These are phyloP conservation scores for Subanguina moxae DNA, from an alignment of 1,140 invertebrate genomes.

Conservation along the genomic window DNA sequence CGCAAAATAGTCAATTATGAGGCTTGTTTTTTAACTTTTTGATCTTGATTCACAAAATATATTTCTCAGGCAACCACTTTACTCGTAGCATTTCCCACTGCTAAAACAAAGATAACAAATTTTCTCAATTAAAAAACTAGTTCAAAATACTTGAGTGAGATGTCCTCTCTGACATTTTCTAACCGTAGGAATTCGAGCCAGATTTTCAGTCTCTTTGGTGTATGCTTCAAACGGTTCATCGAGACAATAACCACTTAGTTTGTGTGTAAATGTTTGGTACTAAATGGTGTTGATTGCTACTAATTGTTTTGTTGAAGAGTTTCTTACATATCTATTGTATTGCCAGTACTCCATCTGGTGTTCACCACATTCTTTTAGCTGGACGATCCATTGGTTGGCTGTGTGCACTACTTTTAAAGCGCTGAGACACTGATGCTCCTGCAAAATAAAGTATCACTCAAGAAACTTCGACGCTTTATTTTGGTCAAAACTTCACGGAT, in stretches of 20 bases:
- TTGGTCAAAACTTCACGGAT: too few species aligned
- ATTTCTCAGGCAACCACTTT: slow-evolving; percentile 29
- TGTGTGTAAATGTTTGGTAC: slow-evolving; percentile 27
- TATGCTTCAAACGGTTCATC: slow-evolving; percentile 39
- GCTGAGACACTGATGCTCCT: slow-evolving; percentile 37
- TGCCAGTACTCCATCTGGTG: slow-evolving; percentile 37
- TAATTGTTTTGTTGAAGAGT: neutral
- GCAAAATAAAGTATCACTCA: too few species aligned
- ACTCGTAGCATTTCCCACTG: slow-evolving; percentile 38
- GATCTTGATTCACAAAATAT: neutral
- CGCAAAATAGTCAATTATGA: neutral
- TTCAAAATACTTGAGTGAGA: slow-evolving; percentile 20
- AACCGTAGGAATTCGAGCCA: slow-evolving; percentile 32
- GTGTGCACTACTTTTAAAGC: slow-evolving; percentile 38
- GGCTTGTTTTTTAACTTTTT: neutral
- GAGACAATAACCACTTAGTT: slow-evolving; percentile 38
- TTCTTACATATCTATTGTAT: slow-evolving; percentile 36
- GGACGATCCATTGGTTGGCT: slow-evolving; percentile 38
- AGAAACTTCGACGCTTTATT: too few species aligned
- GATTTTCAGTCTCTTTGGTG: slow-evolving; percentile 7
- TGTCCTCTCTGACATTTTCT: slow-evolving; percentile 22
- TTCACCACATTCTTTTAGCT: slow-evolving; percentile 48
- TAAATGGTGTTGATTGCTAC: slow-evolving; percentile 15
- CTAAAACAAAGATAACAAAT: slow-evolving; percentile 7
- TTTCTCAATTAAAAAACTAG: neutral